phyloP scores from a whole-genome alignment of 2,797 vertebrate species.

The Stomatorhinus walkeri region DNA sequence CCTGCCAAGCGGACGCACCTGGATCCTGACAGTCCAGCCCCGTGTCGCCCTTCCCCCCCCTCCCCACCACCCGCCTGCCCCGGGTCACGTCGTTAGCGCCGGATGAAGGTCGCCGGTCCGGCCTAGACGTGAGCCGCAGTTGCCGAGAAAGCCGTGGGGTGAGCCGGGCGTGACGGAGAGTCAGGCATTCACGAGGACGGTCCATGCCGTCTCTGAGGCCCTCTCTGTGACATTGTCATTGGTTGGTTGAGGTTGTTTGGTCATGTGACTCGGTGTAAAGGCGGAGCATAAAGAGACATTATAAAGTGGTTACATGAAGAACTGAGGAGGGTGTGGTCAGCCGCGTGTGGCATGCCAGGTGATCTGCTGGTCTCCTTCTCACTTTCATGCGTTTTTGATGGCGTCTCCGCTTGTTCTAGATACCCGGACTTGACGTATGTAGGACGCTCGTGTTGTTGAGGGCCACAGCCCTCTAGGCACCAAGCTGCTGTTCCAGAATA shows the following conservation, averaged over 20 bases:
- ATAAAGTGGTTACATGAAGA: neutral
- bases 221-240: neutral
- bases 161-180: neutral
- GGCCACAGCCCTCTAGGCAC: neutral
- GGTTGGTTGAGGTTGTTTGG: neutral
- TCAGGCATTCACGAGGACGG: neutral
- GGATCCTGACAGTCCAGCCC: neutral
- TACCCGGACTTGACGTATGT: neutral
- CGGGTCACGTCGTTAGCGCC: neutral
- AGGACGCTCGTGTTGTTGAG: neutral
- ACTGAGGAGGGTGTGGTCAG: neutral
- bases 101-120: neutral
- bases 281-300: neutral
- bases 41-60: neutral
- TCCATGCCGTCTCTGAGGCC: neutral
- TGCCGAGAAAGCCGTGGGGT: neutral
- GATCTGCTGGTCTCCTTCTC: neutral
- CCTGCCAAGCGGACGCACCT: conserved; percentile 27
- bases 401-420: neutral
- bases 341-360: neutral
- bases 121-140: neutral
- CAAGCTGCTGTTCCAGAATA: neutral
- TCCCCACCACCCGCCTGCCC: neutral
- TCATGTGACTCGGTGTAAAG: neutral
- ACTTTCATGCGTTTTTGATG: neutral